phyloP scores from a whole-genome alignment of 2,113 vertebrate species.

The Macheiramphus alcinus region DNA sequence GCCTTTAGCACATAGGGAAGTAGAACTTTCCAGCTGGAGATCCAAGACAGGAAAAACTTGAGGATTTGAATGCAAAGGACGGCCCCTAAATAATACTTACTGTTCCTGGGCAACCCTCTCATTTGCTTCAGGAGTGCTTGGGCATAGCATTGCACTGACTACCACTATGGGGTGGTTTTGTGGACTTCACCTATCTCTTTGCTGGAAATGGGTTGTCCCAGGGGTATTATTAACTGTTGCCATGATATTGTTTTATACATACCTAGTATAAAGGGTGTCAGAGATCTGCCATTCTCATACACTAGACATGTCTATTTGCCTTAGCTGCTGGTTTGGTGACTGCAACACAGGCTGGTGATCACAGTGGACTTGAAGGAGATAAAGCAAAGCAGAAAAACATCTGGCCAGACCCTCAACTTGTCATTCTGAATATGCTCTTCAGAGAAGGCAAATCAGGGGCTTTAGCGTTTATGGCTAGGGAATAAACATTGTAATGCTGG shows the following conservation, averaged over 20 bases:
- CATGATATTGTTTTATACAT: not conserved
- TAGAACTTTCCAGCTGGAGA: not conserved
- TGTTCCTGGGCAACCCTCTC: not conserved
- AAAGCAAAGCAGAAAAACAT: not conserved
- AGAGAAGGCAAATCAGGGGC: not conserved
- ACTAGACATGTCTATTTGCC: accelerated
- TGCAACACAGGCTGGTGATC: not conserved
- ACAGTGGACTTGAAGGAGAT: not conserved
- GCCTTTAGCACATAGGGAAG: not conserved
- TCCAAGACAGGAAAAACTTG: not conserved
- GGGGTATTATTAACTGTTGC: not conserved
- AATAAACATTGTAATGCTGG: not conserved
- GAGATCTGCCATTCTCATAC: not conserved
- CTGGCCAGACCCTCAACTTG: not conserved
- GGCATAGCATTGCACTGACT: not conserved
- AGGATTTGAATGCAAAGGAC: not conserved
- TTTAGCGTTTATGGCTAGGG: not conserved
- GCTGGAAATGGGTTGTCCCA: not conserved
- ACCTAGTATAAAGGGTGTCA: not conserved
- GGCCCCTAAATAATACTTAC: not conserved
- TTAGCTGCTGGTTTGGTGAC: not conserved
- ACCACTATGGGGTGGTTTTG: not conserved
- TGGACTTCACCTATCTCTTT: not conserved
- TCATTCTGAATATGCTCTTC: not conserved
- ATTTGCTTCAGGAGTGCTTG: not conserved